phyloP scores from a whole-genome alignment of 2,888 invertebrate genomes.

The Piscicola geometra region DNA sequence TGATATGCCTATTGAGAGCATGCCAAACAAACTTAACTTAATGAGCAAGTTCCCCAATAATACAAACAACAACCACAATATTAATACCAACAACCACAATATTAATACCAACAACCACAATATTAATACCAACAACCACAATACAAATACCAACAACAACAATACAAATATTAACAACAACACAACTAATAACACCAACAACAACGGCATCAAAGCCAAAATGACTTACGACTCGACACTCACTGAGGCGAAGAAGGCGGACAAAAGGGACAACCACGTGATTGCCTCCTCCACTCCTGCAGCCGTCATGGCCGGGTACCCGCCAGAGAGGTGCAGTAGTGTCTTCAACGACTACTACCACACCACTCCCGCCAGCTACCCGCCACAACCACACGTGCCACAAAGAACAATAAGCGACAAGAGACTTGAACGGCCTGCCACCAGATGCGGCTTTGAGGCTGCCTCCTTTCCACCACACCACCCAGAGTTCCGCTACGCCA shows the following conservation, averaged over 20 bases:
- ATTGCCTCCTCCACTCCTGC: no score
- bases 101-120: no score
- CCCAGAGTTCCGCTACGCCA: neutral
- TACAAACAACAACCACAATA: no score
- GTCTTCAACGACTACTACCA: constrained; percentile 15
- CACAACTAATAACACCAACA: no score
- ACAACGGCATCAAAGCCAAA: neutral
- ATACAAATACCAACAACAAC: no score
- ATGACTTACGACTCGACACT: neutral
- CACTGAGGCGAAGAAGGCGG: neutral
- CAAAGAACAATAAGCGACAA: neutral
- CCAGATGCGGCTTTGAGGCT: constrained; percentile 24
- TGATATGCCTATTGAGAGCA: neutral
- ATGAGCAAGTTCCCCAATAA: neutral
- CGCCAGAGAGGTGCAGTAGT: constrained; percentile 21
- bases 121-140: no score
- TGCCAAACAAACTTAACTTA: neutral
- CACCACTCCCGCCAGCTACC: no score
- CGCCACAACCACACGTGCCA: neutral
- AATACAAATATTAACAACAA: no score
- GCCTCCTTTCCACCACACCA: constrained; percentile 6
- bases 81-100: no score
- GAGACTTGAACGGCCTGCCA: constrained; percentile 16
- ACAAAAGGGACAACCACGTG: neutral
- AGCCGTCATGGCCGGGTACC: neutral